Conservation (phyloP, 2,113 vertebrate species). For the Salvelinus namaycush region DNA sequence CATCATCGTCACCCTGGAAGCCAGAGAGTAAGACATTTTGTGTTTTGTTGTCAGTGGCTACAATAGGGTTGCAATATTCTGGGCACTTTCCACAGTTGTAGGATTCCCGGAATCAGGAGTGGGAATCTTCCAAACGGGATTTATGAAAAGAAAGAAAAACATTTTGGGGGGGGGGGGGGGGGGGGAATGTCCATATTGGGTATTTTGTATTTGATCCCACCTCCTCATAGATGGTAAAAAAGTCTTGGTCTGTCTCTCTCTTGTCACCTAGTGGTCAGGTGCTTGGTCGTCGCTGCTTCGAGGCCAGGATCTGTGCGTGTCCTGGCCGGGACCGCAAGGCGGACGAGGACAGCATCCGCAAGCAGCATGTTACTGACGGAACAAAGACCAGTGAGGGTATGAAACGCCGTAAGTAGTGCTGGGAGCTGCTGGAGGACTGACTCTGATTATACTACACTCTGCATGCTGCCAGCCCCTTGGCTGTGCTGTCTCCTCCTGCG, state of each 20-base stretch:
- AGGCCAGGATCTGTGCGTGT: slow-evolving; percentile 97
- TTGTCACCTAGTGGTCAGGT: slow-evolving; percentile 85
- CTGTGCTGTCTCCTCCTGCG: too few species aligned
- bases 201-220: too few species aligned
- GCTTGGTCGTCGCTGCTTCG: slow-evolving; percentile 93
- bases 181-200: too few species aligned
- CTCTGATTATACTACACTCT: slow-evolving; percentile 8
- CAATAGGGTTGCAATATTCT: too few species aligned
- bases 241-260: slow-evolving; percentile 26
- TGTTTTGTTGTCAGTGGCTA: too few species aligned
- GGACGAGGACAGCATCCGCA: slow-evolving; percentile 97
- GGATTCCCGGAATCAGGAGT: too few species aligned
- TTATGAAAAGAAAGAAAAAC: too few species aligned
- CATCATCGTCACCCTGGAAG: slow-evolving; percentile 98
- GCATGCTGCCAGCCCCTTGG: slow-evolving; percentile 24
- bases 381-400: slow-evolving; percentile 94
- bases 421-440: slow-evolving; percentile 71
- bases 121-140: too few species aligned
- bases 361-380: slow-evolving; percentile 92
- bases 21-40: slow-evolving; percentile 88
- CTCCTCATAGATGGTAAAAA: neutral
- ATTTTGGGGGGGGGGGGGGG: too few species aligned
- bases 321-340: slow-evolving; percentile 95
- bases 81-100: too few species aligned
- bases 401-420: slow-evolving; percentile 93